phyloP scores from a whole-genome alignment of 2,888 invertebrate species.

The Andricus quercusramuli region DNA sequence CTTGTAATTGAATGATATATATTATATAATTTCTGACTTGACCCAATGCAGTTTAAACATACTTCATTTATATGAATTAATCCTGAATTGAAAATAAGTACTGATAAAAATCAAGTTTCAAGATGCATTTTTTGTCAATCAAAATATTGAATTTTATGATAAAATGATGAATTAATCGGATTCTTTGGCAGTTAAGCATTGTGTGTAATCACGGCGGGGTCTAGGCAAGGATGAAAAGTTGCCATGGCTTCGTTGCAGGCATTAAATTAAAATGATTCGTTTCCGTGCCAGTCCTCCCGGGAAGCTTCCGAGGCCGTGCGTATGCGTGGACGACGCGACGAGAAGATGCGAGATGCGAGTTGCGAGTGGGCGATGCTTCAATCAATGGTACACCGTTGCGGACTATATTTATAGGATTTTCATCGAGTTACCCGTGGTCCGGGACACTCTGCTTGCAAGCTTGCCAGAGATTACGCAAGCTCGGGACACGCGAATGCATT shows the following conservation, averaged over 20 bases:
- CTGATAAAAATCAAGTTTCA: neutral
- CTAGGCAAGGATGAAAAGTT: constrained; percentile 42
- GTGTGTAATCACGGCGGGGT: neutral
- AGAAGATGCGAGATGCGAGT: constrained; percentile 55
- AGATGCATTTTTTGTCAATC: too few relatives aligned
- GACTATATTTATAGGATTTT: constrained; percentile 60
- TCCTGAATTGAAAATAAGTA: neutral
- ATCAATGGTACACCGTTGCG: constrained; percentile 53
- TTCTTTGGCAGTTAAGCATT: neutral
- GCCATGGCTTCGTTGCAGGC: constrained; percentile 51
- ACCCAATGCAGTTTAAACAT: neutral
- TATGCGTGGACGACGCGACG: constrained; percentile 46
- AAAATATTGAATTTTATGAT: neutral
- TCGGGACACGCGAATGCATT: neutral
- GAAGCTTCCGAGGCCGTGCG: constrained; percentile 62
- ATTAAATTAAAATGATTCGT: constrained; percentile 58
- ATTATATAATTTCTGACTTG: constrained; percentile 26
- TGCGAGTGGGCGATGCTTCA: constrained; percentile 50
- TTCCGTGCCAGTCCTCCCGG: constrained; percentile 59
- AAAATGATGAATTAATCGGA: neutral
- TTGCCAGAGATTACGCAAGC: constrained; percentile 50
- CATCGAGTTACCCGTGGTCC: constrained; percentile 60
- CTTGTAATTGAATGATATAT: constrained; percentile 24
- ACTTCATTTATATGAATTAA: constrained; percentile 2
- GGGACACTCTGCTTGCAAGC: constrained; percentile 54